These are phyloP conservation scores for Odiellus spinosus DNA, from an alignment of 2,888 invertebrate species.

Conservation along the genomic window DNA sequence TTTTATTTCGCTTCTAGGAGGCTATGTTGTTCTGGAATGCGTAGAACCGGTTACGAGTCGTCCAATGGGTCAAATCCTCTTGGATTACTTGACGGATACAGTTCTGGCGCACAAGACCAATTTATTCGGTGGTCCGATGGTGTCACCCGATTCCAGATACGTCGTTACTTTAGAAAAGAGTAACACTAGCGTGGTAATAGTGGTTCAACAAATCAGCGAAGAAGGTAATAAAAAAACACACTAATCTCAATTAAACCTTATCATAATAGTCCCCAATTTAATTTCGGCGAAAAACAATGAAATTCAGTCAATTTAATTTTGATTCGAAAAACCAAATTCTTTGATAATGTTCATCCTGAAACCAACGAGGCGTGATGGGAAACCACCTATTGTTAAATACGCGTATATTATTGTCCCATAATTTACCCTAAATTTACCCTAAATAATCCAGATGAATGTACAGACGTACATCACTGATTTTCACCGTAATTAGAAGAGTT, in stretches of 20 bases:
- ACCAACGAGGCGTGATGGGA: too few relatives aligned
- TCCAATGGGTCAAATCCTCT: slow-evolving; percentile 46
- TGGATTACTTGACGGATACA: slow-evolving; percentile 56
- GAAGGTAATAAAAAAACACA: slow-evolving; percentile 30
- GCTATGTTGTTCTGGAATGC: slow-evolving; percentile 53
- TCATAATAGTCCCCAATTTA: not conserved
- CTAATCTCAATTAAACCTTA: not conserved
- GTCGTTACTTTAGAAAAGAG: slow-evolving; percentile 48
- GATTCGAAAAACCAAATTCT: too few relatives aligned
- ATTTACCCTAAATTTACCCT: too few relatives aligned
- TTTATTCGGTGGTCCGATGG: slow-evolving; percentile 46
- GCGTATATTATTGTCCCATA: too few relatives aligned
- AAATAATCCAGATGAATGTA: too few relatives aligned
- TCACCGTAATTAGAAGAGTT: too few relatives aligned
- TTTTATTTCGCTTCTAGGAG: slow-evolving; percentile 25
- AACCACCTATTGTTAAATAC: too few relatives aligned
- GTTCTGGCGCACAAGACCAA: slow-evolving; percentile 45
- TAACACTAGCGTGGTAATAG: slow-evolving; percentile 39
- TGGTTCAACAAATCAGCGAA: slow-evolving; percentile 44
- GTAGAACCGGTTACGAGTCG: slow-evolving; percentile 46
- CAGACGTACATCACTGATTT: too few relatives aligned
- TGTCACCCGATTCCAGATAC: slow-evolving; percentile 52
- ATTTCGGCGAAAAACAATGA: too few relatives aligned
- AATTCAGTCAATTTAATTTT: too few relatives aligned
- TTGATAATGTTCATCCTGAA: too few relatives aligned